These are phyloP conservation scores for Tanytarsus gracilentus DNA, from an alignment of 2,888 invertebrate genomes.

Conservation along the genomic window DNA sequence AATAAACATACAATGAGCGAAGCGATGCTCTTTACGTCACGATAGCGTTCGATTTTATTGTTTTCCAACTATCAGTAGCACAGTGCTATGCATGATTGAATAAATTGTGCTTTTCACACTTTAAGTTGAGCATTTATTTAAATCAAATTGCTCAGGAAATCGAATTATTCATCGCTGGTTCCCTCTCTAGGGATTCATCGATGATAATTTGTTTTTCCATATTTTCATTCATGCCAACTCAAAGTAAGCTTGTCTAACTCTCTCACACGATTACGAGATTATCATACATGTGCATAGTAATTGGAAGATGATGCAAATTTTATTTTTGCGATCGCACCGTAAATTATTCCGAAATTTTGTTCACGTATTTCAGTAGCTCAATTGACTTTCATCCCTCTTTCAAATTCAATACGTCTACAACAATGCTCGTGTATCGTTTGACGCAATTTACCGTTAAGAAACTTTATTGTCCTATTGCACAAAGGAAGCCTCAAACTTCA, in stretches of 20 bases:
- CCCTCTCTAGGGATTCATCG: background rate
- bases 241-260: too few species aligned
- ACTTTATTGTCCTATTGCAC: constrained; percentile 23
- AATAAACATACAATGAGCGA: constrained; percentile 25
- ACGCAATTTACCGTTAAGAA: constrained; percentile 20
- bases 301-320: too few species aligned
- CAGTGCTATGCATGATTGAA: constrained; percentile 19
- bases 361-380: too few species aligned
- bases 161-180: constrained; percentile 22
- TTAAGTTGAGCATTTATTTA: constrained; percentile 23
- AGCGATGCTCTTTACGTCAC: constrained; percentile 12
- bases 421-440: background rate
- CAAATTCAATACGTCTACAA: background rate
- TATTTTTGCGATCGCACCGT: too few species aligned
- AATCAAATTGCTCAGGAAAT: constrained; percentile 26
- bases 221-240: background rate
- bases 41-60: constrained; percentile 4
- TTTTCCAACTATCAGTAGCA: background rate
- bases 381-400: background rate
- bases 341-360: too few species aligned
- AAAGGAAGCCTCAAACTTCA: background rate
- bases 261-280: too few species aligned
- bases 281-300: too few species aligned
- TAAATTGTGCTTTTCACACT: constrained; percentile 27
- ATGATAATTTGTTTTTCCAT: background rate